A percentile compares a stretch with the other conserved stretches of the same genome.
Conservation (phyloP, 2,113 vertebrate genomes). For the Xyrauchen texanus region DNA sequence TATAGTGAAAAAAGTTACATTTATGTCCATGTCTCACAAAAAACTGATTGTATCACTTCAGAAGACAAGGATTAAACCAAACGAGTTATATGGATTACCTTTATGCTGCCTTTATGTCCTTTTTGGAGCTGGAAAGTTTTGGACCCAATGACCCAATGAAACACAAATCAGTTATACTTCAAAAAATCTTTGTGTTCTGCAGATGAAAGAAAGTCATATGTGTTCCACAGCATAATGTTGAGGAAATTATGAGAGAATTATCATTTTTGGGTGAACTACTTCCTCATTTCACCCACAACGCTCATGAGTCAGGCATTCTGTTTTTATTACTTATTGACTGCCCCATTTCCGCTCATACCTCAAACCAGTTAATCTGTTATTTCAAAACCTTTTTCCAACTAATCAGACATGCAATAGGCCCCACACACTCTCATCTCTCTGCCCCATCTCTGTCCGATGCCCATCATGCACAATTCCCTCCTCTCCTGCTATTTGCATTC, state of each 20-base stretch:
- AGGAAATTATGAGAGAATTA: no score
- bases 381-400: neutral
- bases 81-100: no score
- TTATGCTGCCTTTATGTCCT: no score
- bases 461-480: slow-evolving; percentile 27
- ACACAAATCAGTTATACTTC: no score
- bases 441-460: neutral
- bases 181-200: no score
- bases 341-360: neutral
- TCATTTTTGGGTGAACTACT: neutral
- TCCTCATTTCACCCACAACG: neutral
- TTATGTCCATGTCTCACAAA: no score
- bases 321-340: neutral
- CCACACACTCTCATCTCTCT: neutral
- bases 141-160: no score
- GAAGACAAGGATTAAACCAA: no score
- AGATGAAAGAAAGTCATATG: no score
- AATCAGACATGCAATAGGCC: slow-evolving; percentile 12
- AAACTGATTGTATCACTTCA: no score
- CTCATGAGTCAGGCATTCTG: neutral
- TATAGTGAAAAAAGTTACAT: no score
- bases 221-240: neutral
- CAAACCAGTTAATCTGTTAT: slow-evolving; percentile 4
- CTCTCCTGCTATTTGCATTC: slow-evolving; percentile 41
- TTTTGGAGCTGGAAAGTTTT: no score